Conservation (phyloP, 2,113 vertebrate genomes). For the Entomyzon cyanotis region DNA sequence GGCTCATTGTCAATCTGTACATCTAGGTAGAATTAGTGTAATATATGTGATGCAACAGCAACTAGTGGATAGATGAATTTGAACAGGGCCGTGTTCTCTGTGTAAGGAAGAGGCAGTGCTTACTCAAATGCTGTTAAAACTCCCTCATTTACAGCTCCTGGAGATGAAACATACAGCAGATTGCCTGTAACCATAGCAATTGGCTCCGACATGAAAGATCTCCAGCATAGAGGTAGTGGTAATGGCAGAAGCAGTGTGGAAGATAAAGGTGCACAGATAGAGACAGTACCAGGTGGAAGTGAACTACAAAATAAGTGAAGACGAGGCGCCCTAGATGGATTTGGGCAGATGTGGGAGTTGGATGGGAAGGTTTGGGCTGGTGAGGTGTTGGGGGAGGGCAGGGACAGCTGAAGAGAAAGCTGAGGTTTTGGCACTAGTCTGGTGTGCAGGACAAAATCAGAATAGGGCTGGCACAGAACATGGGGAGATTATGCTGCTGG, state of each 20-base stretch:
- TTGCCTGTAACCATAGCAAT: conserved; percentile 71
- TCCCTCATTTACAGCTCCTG: conserved; percentile 68
- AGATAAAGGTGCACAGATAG: conserved; percentile 50
- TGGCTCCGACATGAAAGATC: conserved; percentile 61
- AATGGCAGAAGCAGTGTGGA: conserved; percentile 58
- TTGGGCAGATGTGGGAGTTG: background rate
- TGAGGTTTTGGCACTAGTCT: background rate
- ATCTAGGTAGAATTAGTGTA: conserved; percentile 14
- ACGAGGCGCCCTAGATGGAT: background rate
- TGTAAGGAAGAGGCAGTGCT: conserved; percentile 40
- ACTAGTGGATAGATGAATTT: conserved; percentile 49
- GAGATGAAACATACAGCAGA: conserved; percentile 67
- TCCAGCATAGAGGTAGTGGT: conserved; percentile 61
- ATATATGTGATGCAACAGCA: conserved; percentile 39
- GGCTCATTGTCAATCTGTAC: background rate
- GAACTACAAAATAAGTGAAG: conserved; percentile 37
- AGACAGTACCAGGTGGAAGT: conserved; percentile 33
- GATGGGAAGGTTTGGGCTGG: background rate
- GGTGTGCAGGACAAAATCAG: background rate
- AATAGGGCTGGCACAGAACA: background rate
- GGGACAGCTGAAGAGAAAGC: background rate
- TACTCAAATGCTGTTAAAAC: conserved; percentile 59
- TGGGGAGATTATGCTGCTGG: background rate
- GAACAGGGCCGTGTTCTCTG: background rate
- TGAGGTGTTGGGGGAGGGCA: background rate